Conservation (phyloP, 2,113 vertebrate genomes). For the Mus pahari region DNA sequence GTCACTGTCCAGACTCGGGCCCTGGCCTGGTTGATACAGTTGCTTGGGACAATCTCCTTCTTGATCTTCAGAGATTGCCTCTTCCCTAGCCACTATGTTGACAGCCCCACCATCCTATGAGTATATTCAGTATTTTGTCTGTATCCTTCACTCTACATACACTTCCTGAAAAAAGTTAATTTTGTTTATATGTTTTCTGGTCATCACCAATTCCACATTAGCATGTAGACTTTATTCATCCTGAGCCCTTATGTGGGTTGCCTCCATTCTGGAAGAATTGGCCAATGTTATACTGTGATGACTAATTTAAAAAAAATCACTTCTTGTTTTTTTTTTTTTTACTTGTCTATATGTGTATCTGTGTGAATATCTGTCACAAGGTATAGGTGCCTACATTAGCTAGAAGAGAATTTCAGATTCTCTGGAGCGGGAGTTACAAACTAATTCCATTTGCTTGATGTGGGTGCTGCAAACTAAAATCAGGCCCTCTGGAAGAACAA, state of each 20-base stretch:
- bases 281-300: not conserved
- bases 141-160: not conserved
- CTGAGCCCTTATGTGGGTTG: not conserved
- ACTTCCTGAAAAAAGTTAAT: not conserved
- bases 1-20: not conserved
- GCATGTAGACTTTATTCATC: not conserved
- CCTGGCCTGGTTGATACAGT: not conserved
- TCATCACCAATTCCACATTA: not conserved
- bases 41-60: not conserved
- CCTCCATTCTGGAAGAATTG: not conserved
- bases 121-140: not conserved
- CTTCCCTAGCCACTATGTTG: not conserved
- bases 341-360: not conserved
- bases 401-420: not conserved
- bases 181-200: not conserved
- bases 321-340: not conserved
- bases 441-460: not conserved
- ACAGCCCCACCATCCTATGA: accelerated
- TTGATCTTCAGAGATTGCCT: not conserved
- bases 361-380: not conserved
- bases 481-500: not conserved
- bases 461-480: not conserved
- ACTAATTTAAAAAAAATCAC: not conserved
- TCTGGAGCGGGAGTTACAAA: not conserved
- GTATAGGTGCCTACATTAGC: not conserved